Percentiles rank a stretch among this genome's conserved stretches.
Evolutionary conservation across 2,113 vertebrate genomes (phyloP).

Genomic region (Fregetta grallaria): DNA sequence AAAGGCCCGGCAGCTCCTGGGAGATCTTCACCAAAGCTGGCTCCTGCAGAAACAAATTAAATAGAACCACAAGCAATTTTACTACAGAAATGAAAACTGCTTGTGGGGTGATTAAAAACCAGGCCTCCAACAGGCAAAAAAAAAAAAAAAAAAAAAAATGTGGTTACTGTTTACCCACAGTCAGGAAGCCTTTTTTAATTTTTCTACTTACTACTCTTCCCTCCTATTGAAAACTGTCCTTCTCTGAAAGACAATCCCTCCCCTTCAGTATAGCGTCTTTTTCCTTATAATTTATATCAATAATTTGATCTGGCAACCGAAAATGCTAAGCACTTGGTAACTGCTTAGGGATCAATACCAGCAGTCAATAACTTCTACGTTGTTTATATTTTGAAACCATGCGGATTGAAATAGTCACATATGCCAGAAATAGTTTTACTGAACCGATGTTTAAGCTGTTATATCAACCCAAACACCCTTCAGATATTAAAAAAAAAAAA

Average conservation of each 20-base stretch:
- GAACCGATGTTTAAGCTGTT: not conserved
- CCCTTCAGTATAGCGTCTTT: not conserved
- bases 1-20: constrained; percentile 87
- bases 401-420: constrained; percentile 6
- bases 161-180: constrained; percentile 85
- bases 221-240: constrained; percentile 15
- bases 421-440: not conserved
- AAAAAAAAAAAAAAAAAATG: constrained; percentile 59
- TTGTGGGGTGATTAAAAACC: constrained; percentile 86
- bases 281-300: constrained; percentile 41
- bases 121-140: constrained; percentile 82
- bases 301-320: constrained; percentile 45
- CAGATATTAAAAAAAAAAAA: not conserved
- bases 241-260: not conserved
- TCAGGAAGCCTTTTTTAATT: constrained; percentile 77
- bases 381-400: constrained; percentile 7
- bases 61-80: constrained; percentile 85
- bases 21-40: constrained; percentile 83
- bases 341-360: constrained; percentile 40
- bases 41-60: constrained; percentile 85
- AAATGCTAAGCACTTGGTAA: constrained; percentile 56
- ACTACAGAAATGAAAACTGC: constrained; percentile 85
- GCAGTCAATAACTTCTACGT: constrained; percentile 19
- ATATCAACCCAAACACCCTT: not conserved
- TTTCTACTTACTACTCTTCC: constrained; percentile 56